Percentiles rank a stretch among this genome's conserved stretches.
Evolutionary conservation across 2,888 invertebrate genomes (phyloP).

Genomic region (Ferrisia virgata): DNA sequence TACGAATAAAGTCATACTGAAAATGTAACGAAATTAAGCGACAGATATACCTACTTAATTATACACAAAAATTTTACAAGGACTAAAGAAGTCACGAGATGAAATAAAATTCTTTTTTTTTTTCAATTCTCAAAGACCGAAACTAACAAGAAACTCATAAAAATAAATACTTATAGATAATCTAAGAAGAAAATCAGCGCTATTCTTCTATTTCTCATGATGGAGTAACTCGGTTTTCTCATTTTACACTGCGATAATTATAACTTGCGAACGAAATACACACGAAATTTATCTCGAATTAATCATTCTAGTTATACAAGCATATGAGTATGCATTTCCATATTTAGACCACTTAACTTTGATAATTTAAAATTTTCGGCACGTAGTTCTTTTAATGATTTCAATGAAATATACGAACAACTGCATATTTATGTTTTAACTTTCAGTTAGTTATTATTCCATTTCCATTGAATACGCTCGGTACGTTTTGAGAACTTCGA

Average conservation of each 20-base stretch:
- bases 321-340: not conserved
- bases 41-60: too few relatives aligned
- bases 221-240: not conserved
- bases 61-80: not conserved
- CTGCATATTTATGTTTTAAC: not conserved
- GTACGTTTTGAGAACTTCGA: not conserved
- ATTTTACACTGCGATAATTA: not conserved
- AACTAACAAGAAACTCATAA: not conserved
- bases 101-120: not conserved
- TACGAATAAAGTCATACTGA: too few relatives aligned
- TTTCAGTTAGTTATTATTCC: not conserved
- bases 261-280: not conserved
- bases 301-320: slow-evolving; percentile 5
- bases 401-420: not conserved
- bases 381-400: not conserved
- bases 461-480: not conserved
- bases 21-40: too few relatives aligned
- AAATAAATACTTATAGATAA: not conserved
- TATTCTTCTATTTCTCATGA: not conserved
- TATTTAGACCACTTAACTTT: slow-evolving; percentile 6
- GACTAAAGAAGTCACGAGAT: not conserved
- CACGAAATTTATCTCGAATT: not conserved
- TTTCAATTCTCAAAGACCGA: not conserved
- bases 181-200: not conserved
- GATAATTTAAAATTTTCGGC: slow-evolving; percentile 5